Percentiles rank a stretch among this genome's conserved stretches.
phyloP scores from a whole-genome alignment of 1,140 invertebrate genomes.

The Ceratina australensis region DNA sequence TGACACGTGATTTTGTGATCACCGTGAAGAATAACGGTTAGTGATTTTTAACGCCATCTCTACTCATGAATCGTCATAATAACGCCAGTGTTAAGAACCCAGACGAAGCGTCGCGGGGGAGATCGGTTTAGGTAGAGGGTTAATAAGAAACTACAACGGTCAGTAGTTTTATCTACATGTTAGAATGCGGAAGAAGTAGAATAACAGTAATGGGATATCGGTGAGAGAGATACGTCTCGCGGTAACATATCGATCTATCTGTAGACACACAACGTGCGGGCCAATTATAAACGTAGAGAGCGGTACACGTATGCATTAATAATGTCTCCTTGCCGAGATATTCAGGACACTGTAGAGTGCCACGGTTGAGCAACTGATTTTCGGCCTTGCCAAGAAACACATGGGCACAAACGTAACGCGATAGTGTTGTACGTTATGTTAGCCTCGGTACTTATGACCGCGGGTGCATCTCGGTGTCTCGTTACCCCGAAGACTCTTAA shows the following conservation, averaged over 20 bases:
- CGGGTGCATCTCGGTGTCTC: constrained; percentile 66
- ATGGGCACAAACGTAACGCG: constrained; percentile 53
- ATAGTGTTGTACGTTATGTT: constrained; percentile 21
- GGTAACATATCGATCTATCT: constrained; percentile 61
- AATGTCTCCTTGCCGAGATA: constrained; percentile 74
- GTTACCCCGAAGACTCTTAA: constrained; percentile 13
- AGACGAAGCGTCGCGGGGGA: neutral
- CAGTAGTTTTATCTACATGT: constrained; percentile 13
- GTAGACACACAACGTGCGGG: constrained; percentile 76
- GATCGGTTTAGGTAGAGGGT: neutral
- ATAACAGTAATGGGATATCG: constrained; percentile 29
- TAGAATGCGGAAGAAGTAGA: constrained; percentile 9
- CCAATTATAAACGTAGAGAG: constrained; percentile 73
- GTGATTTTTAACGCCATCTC: too few relatives aligned
- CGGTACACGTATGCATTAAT: constrained; percentile 73
- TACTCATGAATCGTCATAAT: too few relatives aligned
- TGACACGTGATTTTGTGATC: too few relatives aligned
- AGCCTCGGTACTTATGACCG: constrained; percentile 42
- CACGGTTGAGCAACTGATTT: constrained; percentile 68
- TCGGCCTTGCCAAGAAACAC: constrained; percentile 69
- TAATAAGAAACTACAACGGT: neutral
- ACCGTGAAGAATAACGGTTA: too few relatives aligned
- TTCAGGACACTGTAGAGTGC: constrained; percentile 71
- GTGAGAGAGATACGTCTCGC: constrained; percentile 18
- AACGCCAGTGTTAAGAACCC: neutral